Base-by-base conservation (phyloP, 2,797 vertebrate genomes). In the Cyprinella venusta region DNA sequence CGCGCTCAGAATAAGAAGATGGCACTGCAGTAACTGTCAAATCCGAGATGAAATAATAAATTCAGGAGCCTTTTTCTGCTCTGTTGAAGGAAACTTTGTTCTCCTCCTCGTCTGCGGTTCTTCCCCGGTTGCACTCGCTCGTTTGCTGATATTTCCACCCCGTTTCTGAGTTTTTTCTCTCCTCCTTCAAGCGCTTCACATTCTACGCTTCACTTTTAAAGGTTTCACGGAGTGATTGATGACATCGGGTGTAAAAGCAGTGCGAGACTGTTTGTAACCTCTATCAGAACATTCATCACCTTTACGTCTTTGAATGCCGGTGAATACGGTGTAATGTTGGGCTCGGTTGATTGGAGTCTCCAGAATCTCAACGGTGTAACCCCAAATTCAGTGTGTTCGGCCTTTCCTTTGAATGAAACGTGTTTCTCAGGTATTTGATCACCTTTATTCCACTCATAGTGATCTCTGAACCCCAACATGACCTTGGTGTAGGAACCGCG, bases 251-350 rank as follows among this genome's bases (percentile, higher is more conserved):
- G 93, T 90, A 90, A 94, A 94, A 92, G 92, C 92, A 91, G 91
- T 89, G 92, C 87, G 91, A 90, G 91, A 93, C 93, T 93, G 94
- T 95, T 95, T 95, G 94, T 95, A 95, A 94, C 94, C 94, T 94
- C 93, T 92, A 92, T 94, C 90, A 92, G 94, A 93, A 94, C 94
- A 94, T 94, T 94, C 94, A 94, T 94, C 92, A 90, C 88, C 91
- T 94, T 94, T 94, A 94, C 94, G 92, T 93, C 93, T 92, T 92
- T 89, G 91, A 92, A 94, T 92, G 92, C 93, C 93, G 93, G 93
- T 95, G 93, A 94, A 94, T 93, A 93, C 94, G 94, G 94, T 92
- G 93, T 95, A 95, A 94, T 93, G 92, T 88, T 88, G 91, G 92
- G 93, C 93, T 95, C 92, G 92, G 93, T 94, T 94, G 94, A 95